Evolutionary conservation across 2,888 invertebrate species (phyloP).

Genomic region (Spialia ferax): DNA sequence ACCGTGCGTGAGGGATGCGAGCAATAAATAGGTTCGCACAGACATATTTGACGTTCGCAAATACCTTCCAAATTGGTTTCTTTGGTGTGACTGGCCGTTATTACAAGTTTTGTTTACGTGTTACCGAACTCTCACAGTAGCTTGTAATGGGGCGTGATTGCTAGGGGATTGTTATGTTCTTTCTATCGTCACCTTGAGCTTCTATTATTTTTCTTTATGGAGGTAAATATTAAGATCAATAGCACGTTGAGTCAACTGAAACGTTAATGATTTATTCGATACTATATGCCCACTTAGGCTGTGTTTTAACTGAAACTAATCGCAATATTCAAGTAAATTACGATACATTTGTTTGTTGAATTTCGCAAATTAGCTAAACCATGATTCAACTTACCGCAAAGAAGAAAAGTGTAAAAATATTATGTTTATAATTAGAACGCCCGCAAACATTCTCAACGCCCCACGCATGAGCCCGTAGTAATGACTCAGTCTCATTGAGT

Average conservation of each 20-base stretch:
- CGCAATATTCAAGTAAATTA: conserved; percentile 11
- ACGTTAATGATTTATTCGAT: no score
- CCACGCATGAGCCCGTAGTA: neutral
- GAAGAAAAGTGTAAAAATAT: conserved; percentile 5
- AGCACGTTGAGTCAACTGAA: conserved; percentile 12
- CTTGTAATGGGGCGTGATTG: conserved; percentile 5
- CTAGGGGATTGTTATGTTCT: conserved; percentile 1
- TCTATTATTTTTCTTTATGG: neutral
- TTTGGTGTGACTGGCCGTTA: conserved; percentile 81
- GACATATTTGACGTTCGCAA: conserved; percentile 85
- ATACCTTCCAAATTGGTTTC: conserved; percentile 83
- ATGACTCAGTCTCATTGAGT: conserved; percentile 12
- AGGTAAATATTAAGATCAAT: neutral
- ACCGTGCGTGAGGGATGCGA: conserved; percentile 84
- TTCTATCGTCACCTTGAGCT: neutral
- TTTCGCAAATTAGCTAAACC: conserved; percentile 13
- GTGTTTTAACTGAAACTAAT: conserved; percentile 15
- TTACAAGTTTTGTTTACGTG: conserved; percentile 79
- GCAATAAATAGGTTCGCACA: conserved; percentile 85
- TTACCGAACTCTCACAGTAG: conserved; percentile 54
- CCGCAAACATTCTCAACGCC: conserved; percentile 9
- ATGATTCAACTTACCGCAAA: conserved; percentile 22
- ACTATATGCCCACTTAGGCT: no score
- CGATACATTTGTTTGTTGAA: conserved; percentile 14
- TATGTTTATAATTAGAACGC: conserved; percentile 23